These are phyloP conservation scores for Hirudo medicinalis DNA, from an alignment of 1,140 invertebrate species.

Conservation along the genomic window DNA sequence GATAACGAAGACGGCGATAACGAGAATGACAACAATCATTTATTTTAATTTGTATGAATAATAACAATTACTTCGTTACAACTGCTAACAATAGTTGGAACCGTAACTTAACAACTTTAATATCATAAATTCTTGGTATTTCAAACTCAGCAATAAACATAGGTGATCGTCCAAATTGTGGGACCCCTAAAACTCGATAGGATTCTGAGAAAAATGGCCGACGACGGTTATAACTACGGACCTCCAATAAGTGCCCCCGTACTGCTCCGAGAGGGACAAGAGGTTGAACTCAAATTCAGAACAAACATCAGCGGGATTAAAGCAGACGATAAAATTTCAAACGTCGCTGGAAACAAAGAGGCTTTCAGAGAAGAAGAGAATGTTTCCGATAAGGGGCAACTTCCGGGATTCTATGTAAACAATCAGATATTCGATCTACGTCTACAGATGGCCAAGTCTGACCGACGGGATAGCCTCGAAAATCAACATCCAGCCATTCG, in stretches of 20 bases:
- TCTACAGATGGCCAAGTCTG: not conserved
- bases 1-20: too few species aligned
- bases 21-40: too few species aligned
- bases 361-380: not conserved
- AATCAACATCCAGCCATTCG: not conserved
- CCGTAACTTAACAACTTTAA: too few species aligned
- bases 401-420: not conserved
- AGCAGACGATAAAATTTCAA: not conserved
- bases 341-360: not conserved
- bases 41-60: too few species aligned
- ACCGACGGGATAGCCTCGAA: not conserved
- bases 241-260: not conserved
- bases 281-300: conserved; percentile 9
- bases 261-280: conserved; percentile 7
- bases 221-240: conserved; percentile 1
- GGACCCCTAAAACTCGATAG: conserved; percentile 6
- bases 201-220: conserved; percentile 7
- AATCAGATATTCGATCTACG: not conserved
- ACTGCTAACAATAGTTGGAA: too few species aligned
- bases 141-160: too few species aligned
- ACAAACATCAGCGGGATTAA: conserved; percentile 5
- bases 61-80: too few species aligned
- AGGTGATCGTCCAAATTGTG: not conserved
- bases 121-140: too few species aligned
- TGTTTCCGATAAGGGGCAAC: too few species aligned